Base-by-base conservation (phyloP, 2,113 vertebrate species). In the Lagopus leucura region DNA sequence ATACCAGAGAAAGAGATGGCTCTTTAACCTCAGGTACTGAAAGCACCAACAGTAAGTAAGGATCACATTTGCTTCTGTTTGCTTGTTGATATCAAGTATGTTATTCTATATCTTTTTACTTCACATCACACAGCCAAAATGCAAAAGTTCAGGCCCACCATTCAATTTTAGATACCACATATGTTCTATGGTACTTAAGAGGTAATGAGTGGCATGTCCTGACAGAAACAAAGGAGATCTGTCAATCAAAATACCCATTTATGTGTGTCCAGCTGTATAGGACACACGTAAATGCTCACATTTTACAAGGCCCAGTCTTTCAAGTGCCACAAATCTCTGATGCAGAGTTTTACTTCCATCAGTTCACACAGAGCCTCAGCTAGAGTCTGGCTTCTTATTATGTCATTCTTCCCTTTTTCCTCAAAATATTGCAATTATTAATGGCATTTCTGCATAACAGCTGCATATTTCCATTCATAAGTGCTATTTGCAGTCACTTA, bases 11-110 rank as follows among this genome's bases (percentile, higher is more conserved):
- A 88, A 67, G 60, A 93, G 93, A 83, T 76, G 92, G 7, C 63
- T 87, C 80, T 95, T 90, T 94, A 94, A 93, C 89, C 71, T 80
- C 93, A 90, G 89, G 47, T 77, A 74, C 82, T 86, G 89, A 86
- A 77, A 95, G 80, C 78, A 11, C 48, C 60, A 77, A 60, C 58
- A 91, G 81, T 90, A 95, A 92, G 82, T 90, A 94, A 94, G 94
- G 86, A 94, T 30, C n/a, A 2, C 82, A 80, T 83, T 95, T 94
- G 63, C 92, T 96, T 93, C 85, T 82, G 58, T 82, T 87, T 91
- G 63, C 78, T 82, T 92, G 85, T 87, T 71, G 95, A 91, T 92
- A 87, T 92, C 65, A 90, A 75, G 64, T 81, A 72, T 94, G 52
- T 70, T 81, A 15, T 80, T 77, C 42, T 70, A 38, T 92, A 69